These are phyloP conservation scores for Zosterops borbonicus DNA, from an alignment of 2,113 vertebrate species.

Conservation along the genomic window DNA sequence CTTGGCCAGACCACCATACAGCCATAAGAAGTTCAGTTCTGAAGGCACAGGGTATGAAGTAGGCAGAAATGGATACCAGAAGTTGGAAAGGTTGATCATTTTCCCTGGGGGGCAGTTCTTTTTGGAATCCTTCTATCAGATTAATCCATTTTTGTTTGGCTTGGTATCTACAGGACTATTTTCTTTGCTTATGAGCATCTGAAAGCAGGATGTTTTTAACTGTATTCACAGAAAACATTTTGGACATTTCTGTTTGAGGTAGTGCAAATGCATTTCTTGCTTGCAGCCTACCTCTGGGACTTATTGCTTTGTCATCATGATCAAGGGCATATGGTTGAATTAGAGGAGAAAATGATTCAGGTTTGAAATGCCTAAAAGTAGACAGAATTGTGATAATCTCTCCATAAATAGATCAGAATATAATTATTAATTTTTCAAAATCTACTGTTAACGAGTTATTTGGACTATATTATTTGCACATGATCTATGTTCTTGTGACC, in stretches of 20 bases:
- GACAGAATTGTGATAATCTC: not conserved
- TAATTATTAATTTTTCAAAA: not conserved
- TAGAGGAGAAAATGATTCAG: not conserved
- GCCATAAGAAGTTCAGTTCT: not conserved
- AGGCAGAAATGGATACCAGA: not conserved
- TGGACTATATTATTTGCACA: not conserved
- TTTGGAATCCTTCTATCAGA: not conserved
- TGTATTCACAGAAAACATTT: not conserved
- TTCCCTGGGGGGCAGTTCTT: not conserved
- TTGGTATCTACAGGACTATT: not conserved
- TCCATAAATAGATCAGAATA: not conserved
- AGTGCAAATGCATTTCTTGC: not conserved
- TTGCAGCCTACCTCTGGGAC: not conserved
- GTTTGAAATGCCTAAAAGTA: not conserved
- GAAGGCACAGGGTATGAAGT: not conserved
- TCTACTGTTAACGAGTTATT: not conserved
- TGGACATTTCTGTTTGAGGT: not conserved
- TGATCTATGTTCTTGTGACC: not conserved
- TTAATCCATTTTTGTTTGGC: not conserved
- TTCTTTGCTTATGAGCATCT: not conserved
- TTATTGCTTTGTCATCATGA: not conserved
- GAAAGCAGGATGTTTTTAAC: not conserved
- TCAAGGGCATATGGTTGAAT: not conserved
- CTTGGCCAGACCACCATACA: not conserved
- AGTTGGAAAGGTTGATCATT: not conserved